These are phyloP conservation scores for Eupithecia subumbrata DNA, from an alignment of 2,888 invertebrate genomes.

Conservation along the genomic window DNA sequence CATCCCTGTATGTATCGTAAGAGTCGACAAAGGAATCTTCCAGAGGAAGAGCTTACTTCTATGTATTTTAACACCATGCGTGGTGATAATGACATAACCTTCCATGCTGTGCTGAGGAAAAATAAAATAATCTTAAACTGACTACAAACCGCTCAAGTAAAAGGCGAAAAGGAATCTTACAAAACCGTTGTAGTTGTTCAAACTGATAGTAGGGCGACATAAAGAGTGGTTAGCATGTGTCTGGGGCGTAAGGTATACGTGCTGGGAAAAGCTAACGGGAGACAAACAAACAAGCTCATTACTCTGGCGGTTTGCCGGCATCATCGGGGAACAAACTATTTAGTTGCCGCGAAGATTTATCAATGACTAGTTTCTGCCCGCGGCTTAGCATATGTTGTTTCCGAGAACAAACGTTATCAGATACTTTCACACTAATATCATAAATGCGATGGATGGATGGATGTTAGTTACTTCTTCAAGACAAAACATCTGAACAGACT, in stretches of 20 bases:
- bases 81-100: no score
- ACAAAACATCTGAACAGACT: no score
- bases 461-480: no score
- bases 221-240: conserved; percentile 23
- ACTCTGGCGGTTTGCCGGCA: conserved; percentile 20
- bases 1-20: no score
- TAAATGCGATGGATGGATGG: no score
- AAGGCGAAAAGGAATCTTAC: neutral
- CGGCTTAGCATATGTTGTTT: neutral
- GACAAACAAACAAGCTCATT: conserved; percentile 32
- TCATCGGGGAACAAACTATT: conserved; percentile 18
- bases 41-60: no score
- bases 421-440: no score
- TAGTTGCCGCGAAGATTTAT: conserved; percentile 9
- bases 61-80: no score
- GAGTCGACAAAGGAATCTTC: no score
- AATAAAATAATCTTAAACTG: no score
- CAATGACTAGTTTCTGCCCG: neutral
- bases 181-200: neutral
- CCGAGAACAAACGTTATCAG: no score
- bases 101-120: no score
- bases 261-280: conserved; percentile 25
- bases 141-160: neutral
- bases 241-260: conserved; percentile 21
- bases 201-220: conserved; percentile 10